Percentiles rank a stretch among this genome's conserved stretches.
Conservation (phyloP, 2,797 vertebrate genomes). For the Nyctalus aviator region DNA sequence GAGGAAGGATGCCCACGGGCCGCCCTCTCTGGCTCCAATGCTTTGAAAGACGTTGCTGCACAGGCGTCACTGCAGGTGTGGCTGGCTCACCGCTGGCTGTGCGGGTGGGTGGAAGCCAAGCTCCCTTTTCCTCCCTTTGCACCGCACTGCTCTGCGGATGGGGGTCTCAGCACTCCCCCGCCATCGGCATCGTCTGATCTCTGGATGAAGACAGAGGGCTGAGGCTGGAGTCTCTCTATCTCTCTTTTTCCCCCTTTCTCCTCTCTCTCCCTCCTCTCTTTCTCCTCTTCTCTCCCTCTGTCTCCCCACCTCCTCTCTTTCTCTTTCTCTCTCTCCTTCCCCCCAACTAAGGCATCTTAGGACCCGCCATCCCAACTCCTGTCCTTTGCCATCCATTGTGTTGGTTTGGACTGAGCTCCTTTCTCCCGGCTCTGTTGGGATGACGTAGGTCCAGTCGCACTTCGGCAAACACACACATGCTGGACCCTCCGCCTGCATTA, state of each 20-base stretch:
- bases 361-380: neutral
- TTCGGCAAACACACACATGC: neutral
- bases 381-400: neutral
- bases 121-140: neutral
- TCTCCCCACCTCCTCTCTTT: too few relatives aligned
- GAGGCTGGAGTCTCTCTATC: conserved; percentile 52
- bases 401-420: neutral
- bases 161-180: conserved; percentile 54
- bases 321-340: too few relatives aligned
- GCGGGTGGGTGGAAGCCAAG: neutral
- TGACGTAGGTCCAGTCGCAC: neutral
- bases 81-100: neutral
- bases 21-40: neutral
- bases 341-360: neutral
- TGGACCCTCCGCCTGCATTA: neutral
- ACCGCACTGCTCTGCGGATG: neutral
- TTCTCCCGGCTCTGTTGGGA: neutral
- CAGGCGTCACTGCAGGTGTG: neutral
- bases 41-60: neutral
- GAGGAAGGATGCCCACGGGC: neutral
- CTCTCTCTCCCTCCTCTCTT: too few relatives aligned
- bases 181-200: conserved; percentile 86
- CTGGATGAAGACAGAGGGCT: conserved; percentile 84
- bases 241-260: too few relatives aligned
- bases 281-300: too few relatives aligned